These are phyloP conservation scores for Drosophila paulistorum DNA, from an alignment of 1,140 invertebrate genomes.

Conservation along the genomic window DNA sequence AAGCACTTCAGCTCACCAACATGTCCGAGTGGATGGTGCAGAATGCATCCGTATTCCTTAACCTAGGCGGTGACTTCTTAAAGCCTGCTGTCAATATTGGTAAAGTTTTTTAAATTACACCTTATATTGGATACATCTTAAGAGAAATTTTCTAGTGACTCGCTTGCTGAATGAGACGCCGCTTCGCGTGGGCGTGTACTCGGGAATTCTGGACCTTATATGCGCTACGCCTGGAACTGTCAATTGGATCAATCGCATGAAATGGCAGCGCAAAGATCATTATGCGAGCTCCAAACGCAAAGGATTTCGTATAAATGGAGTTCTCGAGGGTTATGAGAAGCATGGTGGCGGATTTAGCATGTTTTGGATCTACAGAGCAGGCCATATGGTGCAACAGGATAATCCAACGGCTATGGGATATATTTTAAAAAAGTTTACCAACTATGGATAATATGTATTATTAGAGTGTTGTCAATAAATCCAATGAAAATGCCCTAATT, in stretches of 20 bases:
- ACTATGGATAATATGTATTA: slow-evolving; percentile 39
- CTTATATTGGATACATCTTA: too few species aligned
- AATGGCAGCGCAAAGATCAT: slow-evolving; percentile 85
- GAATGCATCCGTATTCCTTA: slow-evolving; percentile 86
- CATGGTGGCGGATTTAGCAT: slow-evolving; percentile 87
- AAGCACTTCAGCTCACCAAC: slow-evolving; percentile 86
- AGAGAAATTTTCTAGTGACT: slow-evolving; percentile 85
- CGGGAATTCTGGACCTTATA: slow-evolving; percentile 87
- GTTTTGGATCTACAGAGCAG: slow-evolving; percentile 88
- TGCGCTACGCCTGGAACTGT: slow-evolving; percentile 88
- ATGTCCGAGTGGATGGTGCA: slow-evolving; percentile 87
- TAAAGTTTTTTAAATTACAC: slow-evolving; percentile 65
- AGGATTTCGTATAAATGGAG: slow-evolving; percentile 84
- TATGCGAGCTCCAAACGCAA: slow-evolving; percentile 84
- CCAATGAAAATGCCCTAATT: not conserved
- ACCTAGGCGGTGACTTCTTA: slow-evolving; percentile 90
- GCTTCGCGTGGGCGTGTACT: slow-evolving; percentile 73
- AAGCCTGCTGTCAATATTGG: slow-evolving; percentile 90
- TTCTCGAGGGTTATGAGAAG: slow-evolving; percentile 88
- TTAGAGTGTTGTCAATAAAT: slow-evolving; percentile 26
- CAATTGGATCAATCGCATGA: slow-evolving; percentile 89
- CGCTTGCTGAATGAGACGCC: slow-evolving; percentile 87
- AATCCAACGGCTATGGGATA: slow-evolving; percentile 75
- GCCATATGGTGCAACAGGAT: slow-evolving; percentile 85
- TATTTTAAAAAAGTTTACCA: slow-evolving; percentile 66